Conservation (phyloP, 2,888 invertebrate genomes). For the Athalia cordata region DNA sequence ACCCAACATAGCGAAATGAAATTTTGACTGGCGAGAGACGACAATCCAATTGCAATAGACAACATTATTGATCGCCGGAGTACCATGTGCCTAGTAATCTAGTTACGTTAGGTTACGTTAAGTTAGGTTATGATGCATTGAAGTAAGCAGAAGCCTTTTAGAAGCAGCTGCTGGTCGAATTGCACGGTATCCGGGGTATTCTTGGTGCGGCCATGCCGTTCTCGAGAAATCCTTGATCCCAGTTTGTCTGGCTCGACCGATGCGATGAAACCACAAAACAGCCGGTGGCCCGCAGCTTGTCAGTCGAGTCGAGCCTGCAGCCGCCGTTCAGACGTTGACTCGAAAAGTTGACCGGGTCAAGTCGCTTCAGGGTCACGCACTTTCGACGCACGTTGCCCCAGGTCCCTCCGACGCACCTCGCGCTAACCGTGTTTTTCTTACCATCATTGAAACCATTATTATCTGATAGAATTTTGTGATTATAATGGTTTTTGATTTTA, state of each 20-base stretch:
- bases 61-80: slow-evolving; percentile 30
- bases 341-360: slow-evolving; percentile 41
- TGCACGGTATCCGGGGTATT: slow-evolving; percentile 8
- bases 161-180: neutral
- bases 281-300: slow-evolving; percentile 1
- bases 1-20: neutral
- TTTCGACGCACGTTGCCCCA: slow-evolving; percentile 15
- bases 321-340: slow-evolving; percentile 31
- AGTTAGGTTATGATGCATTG: too few species aligned
- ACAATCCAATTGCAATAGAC: slow-evolving; percentile 16
- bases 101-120: slow-evolving; percentile 2
- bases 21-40: slow-evolving; percentile 13
- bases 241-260: slow-evolving; percentile 28
- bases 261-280: slow-evolving; percentile 34
- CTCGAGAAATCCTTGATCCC: slow-evolving; percentile 32
- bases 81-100: slow-evolving; percentile 33
- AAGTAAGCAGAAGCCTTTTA: too few species aligned
- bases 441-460: too few species aligned
- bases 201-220: neutral
- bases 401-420: neutral
- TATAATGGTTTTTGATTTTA: too few species aligned
- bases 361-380: slow-evolving; percentile 32
- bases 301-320: neutral
- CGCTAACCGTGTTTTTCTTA: too few species aligned
- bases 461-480: too few species aligned